A percentile compares a stretch with the other conserved stretches of the same genome.
Evolutionary conservation across 2,113 vertebrate genomes (phyloP).

Genomic region (Trogon melanurus): DNA sequence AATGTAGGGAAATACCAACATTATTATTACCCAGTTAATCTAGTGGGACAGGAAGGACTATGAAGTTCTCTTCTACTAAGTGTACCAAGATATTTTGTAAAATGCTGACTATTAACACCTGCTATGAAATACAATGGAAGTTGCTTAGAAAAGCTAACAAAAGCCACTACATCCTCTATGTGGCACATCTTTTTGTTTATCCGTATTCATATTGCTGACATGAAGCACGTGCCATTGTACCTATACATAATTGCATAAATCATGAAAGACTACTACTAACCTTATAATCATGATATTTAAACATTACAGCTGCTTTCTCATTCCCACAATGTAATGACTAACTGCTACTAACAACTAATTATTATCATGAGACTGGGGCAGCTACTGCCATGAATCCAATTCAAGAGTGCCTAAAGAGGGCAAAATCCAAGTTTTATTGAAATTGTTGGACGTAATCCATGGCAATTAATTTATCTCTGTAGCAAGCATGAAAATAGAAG

Average conservation of each 20-base stretch:
- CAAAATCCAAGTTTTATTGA: neutral
- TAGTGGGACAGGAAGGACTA: neutral
- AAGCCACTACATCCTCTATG: neutral
- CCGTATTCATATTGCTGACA: slow-evolving; percentile 17
- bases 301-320: slow-evolving; percentile 60
- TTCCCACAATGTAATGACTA: slow-evolving; percentile 50
- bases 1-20: neutral
- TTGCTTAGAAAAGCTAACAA: neutral
- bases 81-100: neutral
- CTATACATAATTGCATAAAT: slow-evolving; percentile 54
- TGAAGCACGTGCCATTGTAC: slow-evolving; percentile 27
- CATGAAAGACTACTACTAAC: slow-evolving; percentile 51
- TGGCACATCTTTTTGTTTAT: slow-evolving; percentile 22
- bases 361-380: slow-evolving; percentile 53
- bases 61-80: neutral
- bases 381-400: slow-evolving; percentile 26
- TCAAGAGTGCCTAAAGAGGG: neutral
- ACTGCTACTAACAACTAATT: slow-evolving; percentile 56
- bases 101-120: neutral
- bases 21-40: neutral
- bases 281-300: slow-evolving; percentile 66
- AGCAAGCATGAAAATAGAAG: neutral
- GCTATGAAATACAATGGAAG: neutral
- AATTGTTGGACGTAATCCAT: slow-evolving; percentile 4
- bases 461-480: neutral